Evolutionary conservation across 2,888 invertebrate species (phyloP).

Genomic region (Operophtera brumata): DNA sequence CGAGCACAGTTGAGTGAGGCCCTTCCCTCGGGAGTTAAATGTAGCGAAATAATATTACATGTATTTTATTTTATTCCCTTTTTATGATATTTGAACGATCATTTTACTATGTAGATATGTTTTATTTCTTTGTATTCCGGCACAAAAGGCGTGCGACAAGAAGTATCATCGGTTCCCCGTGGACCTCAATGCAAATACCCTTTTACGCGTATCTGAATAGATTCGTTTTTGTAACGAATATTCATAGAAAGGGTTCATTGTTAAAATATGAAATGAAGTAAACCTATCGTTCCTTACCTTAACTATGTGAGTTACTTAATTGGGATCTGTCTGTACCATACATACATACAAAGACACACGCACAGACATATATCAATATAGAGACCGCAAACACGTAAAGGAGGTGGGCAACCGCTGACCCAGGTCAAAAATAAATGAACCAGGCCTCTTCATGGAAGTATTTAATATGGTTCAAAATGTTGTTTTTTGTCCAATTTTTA

Average conservation of each 20-base stretch:
- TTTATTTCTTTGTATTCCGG: slow-evolving; percentile 17
- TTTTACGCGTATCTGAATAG: neutral
- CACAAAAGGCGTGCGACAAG: slow-evolving; percentile 15
- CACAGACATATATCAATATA: too few relatives aligned
- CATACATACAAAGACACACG: too few relatives aligned
- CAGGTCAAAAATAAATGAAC: too few relatives aligned
- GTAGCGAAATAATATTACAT: slow-evolving; percentile 13
- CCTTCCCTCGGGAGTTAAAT: slow-evolving; percentile 10
- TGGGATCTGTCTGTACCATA: too few relatives aligned
- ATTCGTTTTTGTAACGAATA: slow-evolving; percentile 4
- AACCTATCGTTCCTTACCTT: neutral
- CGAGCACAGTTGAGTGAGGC: slow-evolving; percentile 6
- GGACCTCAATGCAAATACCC: neutral
- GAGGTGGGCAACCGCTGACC: too few relatives aligned
- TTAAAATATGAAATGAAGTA: neutral
- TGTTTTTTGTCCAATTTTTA: neutral
- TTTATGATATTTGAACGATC: slow-evolving; percentile 22
- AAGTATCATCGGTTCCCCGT: slow-evolving; percentile 9
- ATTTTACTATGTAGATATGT: slow-evolving; percentile 17
- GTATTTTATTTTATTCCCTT: slow-evolving; percentile 19
- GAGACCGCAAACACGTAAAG: too few relatives aligned
- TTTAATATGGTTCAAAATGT: too few relatives aligned
- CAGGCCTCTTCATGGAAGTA: too few relatives aligned
- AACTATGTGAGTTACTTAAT: neutral
- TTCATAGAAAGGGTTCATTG: neutral